Evolutionary conservation across 2,113 vertebrate species (phyloP).

Genomic region (Oryzias melastigma): DNA sequence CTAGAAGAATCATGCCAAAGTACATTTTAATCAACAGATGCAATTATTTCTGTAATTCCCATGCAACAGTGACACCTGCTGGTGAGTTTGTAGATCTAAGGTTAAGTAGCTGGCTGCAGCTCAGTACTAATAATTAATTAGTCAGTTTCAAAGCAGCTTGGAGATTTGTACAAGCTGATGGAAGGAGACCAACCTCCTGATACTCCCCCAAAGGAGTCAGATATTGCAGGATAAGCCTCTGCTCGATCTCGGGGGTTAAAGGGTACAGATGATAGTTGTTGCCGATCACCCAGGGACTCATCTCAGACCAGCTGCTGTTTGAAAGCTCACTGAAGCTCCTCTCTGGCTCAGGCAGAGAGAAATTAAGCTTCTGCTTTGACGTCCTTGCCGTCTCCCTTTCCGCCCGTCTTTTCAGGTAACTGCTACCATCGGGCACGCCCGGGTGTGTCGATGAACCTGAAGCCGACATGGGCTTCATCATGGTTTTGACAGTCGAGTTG

Average conservation of each 20-base stretch:
- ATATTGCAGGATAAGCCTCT: slow-evolving; percentile 96
- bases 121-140: background rate
- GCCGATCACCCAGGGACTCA: slow-evolving; percentile 98
- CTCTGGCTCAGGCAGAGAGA: slow-evolving; percentile 87
- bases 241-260: slow-evolving; percentile 93
- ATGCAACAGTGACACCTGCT: slow-evolving; percentile 57
- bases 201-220: slow-evolving; percentile 97
- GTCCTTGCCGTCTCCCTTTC: slow-evolving; percentile 85
- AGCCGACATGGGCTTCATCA: slow-evolving; percentile 77
- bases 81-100: slow-evolving; percentile 19
- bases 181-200: slow-evolving; percentile 86
- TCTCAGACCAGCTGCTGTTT: slow-evolving; percentile 99
- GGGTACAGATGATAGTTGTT: slow-evolving; percentile 95
- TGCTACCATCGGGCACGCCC: slow-evolving; percentile 67
- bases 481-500: slow-evolving; percentile 81
- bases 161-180: background rate
- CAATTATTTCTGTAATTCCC: background rate
- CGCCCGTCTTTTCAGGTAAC: slow-evolving; percentile 74
- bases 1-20: too few species aligned
- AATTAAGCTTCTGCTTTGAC: slow-evolving; percentile 91
- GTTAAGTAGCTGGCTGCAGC: too few species aligned
- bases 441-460: slow-evolving; percentile 45
- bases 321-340: slow-evolving; percentile 91
- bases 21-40: too few species aligned
- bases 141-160: background rate